Evolutionary conservation across 1,140 invertebrate genomes (phyloP), one percentile per base, ranked within the genome.

Genomic region (Cataglyphis hispanica): DNA sequence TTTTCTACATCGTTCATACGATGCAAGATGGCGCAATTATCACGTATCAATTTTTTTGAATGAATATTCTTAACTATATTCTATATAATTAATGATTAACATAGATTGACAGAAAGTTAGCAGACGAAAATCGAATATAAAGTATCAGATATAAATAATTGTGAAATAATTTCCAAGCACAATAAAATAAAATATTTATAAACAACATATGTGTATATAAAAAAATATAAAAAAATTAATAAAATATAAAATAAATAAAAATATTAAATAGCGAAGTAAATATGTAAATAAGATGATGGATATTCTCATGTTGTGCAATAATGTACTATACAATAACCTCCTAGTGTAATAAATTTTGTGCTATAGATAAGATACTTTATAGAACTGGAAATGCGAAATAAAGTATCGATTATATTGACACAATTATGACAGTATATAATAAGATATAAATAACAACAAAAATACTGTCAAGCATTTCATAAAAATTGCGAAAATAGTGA

Each of bases 1-100:
- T 10, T 43, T 2, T 43, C 40, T 43, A 43, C 40, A 11, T 53
- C 31, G 31, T 64, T 7, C 16, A 11, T 13, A 16, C 0, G 16
- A 27, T 10, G 10, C 25, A n/a, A 72, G 69, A 72, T 72, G 46
- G 69, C 22, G 11, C 0, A 31, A 50, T 27, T 53, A 8, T 72
- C 13, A 27, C 4, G 5, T 11, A 56, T 2, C n/a, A 7, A 31
- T 11, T 10, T 50, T 31, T 7, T 34, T 16, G 31, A 19, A 31
- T 10, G 27, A 72, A 72, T 43, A 31, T 31, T 13, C 46, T 13
- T 53, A 19, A n/a, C 69, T 56, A 53, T n/a, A 34, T 34, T 72
- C 56, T 72, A 22, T 50, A 37, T 1, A 31, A 13, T 74, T 56
- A 11, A 74, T 6, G 70, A 37, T 74, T 43, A n/a, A 66, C n/a